A percentile compares a stretch with the other conserved stretches of the same genome.
These are phyloP conservation scores for Drosophila melanogaster DNA, from an alignment of 1,140 invertebrate genomes.

Conservation along the genomic window DNA sequence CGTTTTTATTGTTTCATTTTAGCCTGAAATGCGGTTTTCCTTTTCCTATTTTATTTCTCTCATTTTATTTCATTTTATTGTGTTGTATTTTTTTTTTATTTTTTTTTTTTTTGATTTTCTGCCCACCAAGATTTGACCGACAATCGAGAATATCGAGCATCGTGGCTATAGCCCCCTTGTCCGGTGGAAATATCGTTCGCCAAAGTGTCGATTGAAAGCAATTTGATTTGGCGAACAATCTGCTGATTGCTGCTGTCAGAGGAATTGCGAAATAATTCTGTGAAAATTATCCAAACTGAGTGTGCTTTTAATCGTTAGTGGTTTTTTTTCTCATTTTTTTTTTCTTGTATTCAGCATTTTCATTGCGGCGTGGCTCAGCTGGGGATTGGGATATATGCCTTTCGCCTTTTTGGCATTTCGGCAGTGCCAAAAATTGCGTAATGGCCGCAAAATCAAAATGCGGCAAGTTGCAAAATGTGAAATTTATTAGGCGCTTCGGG, in stretches of 20 bases:
- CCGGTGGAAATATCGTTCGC: conserved; percentile 13
- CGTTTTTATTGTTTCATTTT: conserved; percentile 40
- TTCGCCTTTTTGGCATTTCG: not conserved
- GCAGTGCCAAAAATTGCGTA: conserved; percentile 42
- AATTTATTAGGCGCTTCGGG: conserved; percentile 33
- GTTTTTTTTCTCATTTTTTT: conserved; percentile 1
- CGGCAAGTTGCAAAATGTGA: conserved; percentile 26
- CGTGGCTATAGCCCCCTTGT: not conserved
- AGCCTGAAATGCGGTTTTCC: conserved; percentile 25
- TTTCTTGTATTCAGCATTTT: too few species aligned
- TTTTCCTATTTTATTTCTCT: not conserved
- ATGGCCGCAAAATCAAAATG: conserved; percentile 19
- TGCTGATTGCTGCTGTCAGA: conserved; percentile 27
- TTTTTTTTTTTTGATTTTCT: not conserved
- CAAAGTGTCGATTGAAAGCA: conserved; percentile 38
- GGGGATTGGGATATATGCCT: conserved; percentile 14
- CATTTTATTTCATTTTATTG: too few species aligned
- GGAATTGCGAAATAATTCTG: conserved; percentile 28
- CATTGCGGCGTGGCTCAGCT: too few species aligned
- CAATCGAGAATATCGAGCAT: conserved; percentile 3
- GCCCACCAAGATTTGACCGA: conserved; percentile 31
- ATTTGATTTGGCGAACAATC: conserved; percentile 40
- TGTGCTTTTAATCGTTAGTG: conserved; percentile 30
- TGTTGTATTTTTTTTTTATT: too few species aligned
- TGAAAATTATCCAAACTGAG: conserved; percentile 28